Base-by-base conservation (phyloP, 2,797 vertebrate genomes). In the Bradypodion ventrale region DNA sequence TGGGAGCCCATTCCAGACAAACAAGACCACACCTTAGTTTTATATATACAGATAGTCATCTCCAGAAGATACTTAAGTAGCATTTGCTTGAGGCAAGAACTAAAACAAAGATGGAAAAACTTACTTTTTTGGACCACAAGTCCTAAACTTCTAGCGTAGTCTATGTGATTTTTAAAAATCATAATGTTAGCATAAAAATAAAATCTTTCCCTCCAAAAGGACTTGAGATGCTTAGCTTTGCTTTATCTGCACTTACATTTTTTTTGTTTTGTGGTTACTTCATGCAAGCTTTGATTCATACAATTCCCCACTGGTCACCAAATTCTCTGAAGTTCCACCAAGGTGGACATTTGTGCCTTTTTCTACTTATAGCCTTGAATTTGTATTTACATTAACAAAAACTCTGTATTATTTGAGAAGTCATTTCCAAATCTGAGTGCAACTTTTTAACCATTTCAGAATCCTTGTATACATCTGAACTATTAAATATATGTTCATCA, bases 391-490 rank as follows among this genome's bases (percentile, higher is more conserved):
- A 89, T 83, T 80, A 85, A 19, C 78, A 77, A 80, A 77, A 83
- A 88, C 83, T 4, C 69, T 77, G 8, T 4, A 1, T 0, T 0
- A 12, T 73, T 62, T 42, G 72, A 81, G 70, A 74, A 62, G 65
- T 13, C 37, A 23, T 29, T 52, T 32, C 87, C 72, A 44, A 46
- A 62, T 52, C 80, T 46, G 68, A 76, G 35, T 59, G 60, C 44
- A 88, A 40, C 8, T 89, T 88, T 76, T 83, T 42, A 83, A 89
- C 80, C 66, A 32, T 92, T 92, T 90, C 85, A 83, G 7, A 86
- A 56, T 46, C 9, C 88, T 27, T 44, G 46, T 72, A n/a, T 74
- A 79, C 78, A 80, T 59, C 82, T 79, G 80, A 89, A 76, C 37
- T 25, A 76, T 80, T 83, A 90, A 85, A 89, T 83, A 88, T 2